Conservation (phyloP, 2,113 vertebrate species). For the Symphodus melops region DNA sequence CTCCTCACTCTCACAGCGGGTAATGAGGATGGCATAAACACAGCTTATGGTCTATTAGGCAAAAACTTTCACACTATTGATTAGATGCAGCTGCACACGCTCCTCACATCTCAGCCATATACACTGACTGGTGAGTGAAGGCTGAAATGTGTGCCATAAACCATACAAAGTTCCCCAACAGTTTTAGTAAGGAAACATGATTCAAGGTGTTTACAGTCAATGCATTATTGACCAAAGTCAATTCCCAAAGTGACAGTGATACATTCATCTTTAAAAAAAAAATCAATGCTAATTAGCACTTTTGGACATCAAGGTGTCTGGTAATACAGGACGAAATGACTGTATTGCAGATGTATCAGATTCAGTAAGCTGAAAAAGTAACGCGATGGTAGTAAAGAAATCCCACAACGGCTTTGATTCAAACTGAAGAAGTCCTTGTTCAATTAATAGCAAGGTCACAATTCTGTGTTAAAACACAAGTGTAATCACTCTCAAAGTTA, state of each 20-base stretch:
- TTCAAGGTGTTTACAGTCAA: background rate
- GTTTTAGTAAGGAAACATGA: background rate
- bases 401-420: background rate
- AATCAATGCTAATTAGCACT: background rate
- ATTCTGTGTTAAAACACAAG: too few relatives aligned
- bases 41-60: slow-evolving; percentile 39
- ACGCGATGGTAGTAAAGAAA: background rate
- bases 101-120: slow-evolving; percentile 35
- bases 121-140: slow-evolving; percentile 12
- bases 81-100: slow-evolving; percentile 47
- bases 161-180: background rate
- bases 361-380: background rate
- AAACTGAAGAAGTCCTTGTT: background rate
- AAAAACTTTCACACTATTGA: slow-evolving; percentile 68
- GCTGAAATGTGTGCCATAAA: slow-evolving; percentile 1
- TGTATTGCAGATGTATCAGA: background rate
- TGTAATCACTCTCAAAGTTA: too few relatives aligned
- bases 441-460: too few relatives aligned
- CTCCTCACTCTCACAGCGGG: slow-evolving; percentile 6
- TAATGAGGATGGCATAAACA: slow-evolving; percentile 53
- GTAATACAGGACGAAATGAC: background rate
- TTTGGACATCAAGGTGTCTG: background rate
- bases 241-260: background rate
- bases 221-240: too few relatives aligned
- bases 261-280: background rate